A percentile compares a stretch with the other conserved stretches of the same genome.
phyloP scores from a whole-genome alignment of 1,140 invertebrate genomes.

The Penaeus vannamei region DNA sequence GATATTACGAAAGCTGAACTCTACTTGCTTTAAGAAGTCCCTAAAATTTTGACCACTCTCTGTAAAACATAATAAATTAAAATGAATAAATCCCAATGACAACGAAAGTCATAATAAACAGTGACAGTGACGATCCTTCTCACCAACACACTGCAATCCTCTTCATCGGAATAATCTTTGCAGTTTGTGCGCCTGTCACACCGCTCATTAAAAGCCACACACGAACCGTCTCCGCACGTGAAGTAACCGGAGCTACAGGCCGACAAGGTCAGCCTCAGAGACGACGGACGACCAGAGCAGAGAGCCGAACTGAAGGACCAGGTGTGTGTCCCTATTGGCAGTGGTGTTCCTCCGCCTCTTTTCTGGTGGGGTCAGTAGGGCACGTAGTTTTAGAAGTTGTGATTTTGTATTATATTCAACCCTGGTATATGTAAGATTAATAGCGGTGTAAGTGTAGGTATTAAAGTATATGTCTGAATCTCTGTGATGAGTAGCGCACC shows the following conservation, averaged over 20 bases:
- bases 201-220: neutral
- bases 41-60: too few relatives aligned
- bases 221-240: neutral
- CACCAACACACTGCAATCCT: slow-evolving; percentile 11
- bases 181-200: neutral
- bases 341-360: too few relatives aligned
- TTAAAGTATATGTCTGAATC: too few relatives aligned
- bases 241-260: neutral
- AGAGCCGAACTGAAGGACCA: neutral
- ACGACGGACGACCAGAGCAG: neutral
- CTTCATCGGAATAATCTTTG: neutral
- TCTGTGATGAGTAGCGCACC: too few relatives aligned
- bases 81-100: neutral
- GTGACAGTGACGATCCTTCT: neutral
- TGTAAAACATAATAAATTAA: too few relatives aligned
- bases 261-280: neutral
- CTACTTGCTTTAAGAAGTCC: too few relatives aligned
- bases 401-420: too few relatives aligned
- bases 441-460: too few relatives aligned
- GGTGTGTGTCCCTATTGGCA: neutral
- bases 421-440: too few relatives aligned
- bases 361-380: too few relatives aligned
- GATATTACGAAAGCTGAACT: too few relatives aligned
- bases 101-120: neutral
- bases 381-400: too few relatives aligned